Percentiles rank a stretch among this genome's conserved stretches.
phyloP scores from a whole-genome alignment of 2,113 vertebrate genomes.

The Crotalus viridis region DNA sequence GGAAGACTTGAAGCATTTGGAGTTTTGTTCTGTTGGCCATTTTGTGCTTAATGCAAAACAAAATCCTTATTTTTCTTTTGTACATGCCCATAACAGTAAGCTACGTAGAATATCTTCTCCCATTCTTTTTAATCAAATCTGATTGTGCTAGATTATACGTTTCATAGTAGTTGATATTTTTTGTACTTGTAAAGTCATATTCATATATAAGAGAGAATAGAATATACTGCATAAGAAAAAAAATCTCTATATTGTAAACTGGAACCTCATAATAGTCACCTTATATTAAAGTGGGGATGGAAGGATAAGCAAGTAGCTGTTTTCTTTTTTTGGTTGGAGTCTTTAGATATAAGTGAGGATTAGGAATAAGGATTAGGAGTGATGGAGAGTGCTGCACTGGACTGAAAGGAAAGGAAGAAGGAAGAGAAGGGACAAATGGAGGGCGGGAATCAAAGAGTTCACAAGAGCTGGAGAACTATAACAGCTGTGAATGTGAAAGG shows the following conservation, averaged over 20 bases:
- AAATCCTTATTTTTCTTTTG: neutral
- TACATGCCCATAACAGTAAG: neutral
- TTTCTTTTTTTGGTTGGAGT: neutral
- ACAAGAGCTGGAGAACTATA: neutral
- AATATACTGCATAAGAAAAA: neutral
- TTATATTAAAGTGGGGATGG: neutral
- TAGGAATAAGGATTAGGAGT: neutral
- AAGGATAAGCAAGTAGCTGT: neutral
- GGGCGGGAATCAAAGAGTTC: neutral
- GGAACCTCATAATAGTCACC: neutral
- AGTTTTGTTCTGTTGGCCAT: neutral
- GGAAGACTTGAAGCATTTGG: neutral
- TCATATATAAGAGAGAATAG: neutral
- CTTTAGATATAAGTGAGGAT: neutral
- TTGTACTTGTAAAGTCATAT: neutral
- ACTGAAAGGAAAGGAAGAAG: neutral
- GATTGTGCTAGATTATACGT: neutral
- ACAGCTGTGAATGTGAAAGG: neutral
- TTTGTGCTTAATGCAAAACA: neutral
- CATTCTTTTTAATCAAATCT: neutral
- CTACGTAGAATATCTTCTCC: no score
- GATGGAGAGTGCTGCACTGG: neutral
- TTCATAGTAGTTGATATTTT: neutral
- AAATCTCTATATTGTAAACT: neutral
- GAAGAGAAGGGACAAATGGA: neutral